Percentiles rank a stretch among this genome's conserved stretches.
Conservation (phyloP, 2,113 vertebrate species). For the Leptodactylus fuscus region DNA sequence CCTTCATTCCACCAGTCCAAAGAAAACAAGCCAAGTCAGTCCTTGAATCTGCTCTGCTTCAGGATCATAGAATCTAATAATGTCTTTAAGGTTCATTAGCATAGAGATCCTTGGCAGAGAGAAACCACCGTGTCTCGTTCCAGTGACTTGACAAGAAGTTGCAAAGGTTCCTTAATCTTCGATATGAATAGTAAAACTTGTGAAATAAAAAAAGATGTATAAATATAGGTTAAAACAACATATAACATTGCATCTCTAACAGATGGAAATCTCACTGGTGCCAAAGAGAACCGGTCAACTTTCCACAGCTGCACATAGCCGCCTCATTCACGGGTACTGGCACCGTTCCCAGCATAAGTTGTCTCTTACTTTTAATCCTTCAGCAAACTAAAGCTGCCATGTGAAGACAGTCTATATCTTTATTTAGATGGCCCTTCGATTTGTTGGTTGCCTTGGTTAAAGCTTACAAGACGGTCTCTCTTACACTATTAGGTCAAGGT, state of each 20-base stretch:
- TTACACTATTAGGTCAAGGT: background rate
- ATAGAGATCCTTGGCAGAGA: background rate
- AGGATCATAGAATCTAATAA: background rate
- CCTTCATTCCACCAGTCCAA: too few species aligned
- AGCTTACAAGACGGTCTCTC: background rate
- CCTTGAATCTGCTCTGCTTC: background rate
- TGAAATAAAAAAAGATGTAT: background rate
- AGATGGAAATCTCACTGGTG: conserved; percentile 20
- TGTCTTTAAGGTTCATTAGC: background rate
- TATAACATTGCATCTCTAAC: conserved; percentile 42
- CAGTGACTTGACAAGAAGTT: background rate
- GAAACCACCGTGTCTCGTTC: background rate
- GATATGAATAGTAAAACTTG: background rate
- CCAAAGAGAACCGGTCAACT: background rate
- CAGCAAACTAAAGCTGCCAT: conserved; percentile 30
- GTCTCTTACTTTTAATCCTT: conserved; percentile 46
- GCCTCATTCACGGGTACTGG: conserved; percentile 29
- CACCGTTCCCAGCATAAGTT: conserved; percentile 15
- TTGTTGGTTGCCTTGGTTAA: conserved; percentile 25
- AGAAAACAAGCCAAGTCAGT: background rate
- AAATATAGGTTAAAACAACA: conserved; percentile 28
- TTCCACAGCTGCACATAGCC: conserved; percentile 33
- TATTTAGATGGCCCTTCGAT: conserved; percentile 34
- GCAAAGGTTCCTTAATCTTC: background rate
- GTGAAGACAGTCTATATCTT: conserved; percentile 34